phyloP scores from a whole-genome alignment of 1,140 invertebrate genomes.

The Portunus trituberculatus region DNA sequence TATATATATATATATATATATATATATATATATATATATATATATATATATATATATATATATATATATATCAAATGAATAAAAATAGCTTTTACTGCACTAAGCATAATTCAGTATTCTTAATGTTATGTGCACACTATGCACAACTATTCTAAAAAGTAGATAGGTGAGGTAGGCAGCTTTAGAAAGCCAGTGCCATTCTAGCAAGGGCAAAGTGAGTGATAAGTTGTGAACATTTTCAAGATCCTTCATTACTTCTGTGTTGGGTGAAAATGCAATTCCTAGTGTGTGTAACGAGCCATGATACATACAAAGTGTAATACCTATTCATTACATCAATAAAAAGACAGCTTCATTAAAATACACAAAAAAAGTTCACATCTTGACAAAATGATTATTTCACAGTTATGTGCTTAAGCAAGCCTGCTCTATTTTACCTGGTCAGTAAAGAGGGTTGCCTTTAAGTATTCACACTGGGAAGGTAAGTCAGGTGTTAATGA shows the following conservation, averaged over 20 bases:
- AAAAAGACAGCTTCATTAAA: background rate
- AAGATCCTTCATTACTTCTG: too few species aligned
- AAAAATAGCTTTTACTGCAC: too few species aligned
- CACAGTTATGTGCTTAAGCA: background rate
- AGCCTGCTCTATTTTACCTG: slow-evolving; percentile 57
- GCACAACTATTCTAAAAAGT: too few species aligned
- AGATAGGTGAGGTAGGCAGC: background rate
- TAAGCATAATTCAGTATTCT: too few species aligned
- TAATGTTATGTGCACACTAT: too few species aligned
- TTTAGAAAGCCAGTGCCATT: background rate
- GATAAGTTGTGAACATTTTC: background rate
- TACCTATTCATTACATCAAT: background rate
- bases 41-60: too few species aligned
- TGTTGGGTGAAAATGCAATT: background rate
- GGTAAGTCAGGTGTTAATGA: slow-evolving; percentile 37
- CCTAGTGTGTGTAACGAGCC: background rate
- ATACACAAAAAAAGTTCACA: slow-evolving; percentile 2
- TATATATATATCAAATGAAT: too few species aligned
- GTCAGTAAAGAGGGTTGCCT: slow-evolving; percentile 67
- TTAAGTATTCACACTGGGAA: slow-evolving; percentile 73
- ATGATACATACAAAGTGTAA: background rate
- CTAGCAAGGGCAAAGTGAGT: background rate
- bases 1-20: too few species aligned
- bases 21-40: too few species aligned
- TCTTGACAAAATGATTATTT: background rate